Base-by-base conservation (phyloP, 2,113 vertebrate genomes). In the Pan paniscus region DNA sequence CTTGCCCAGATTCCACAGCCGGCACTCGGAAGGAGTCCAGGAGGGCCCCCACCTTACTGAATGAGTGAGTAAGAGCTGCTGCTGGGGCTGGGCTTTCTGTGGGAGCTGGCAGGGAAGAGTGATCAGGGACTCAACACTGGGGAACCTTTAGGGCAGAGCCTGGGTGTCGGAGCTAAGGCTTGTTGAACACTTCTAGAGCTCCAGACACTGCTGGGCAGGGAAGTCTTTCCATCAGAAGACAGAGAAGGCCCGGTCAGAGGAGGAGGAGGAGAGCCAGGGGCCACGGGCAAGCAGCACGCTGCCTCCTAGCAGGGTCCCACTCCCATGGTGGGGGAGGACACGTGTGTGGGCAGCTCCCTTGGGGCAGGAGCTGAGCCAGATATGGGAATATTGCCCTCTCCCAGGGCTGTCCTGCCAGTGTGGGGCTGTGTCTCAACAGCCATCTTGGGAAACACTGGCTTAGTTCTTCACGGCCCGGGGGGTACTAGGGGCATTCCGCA, bases 281-380 rank as follows among this genome's bases (percentile, higher is more conserved):
- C 46, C 0, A 0, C 3, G 3, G 2, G 38, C 30, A 48, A 10
- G 7, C 4, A 25, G 27, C 27, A 6, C 9, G 6, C 8, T 7
- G 67, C 6, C 55, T 94, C 43, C 72, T 2, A 3, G 78, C 78
- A 73, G 70, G 35, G 52, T 50, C 82, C 43, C n/a, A 40, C 8
- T 61, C 61, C 11, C 22, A 25, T 7, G 40, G 38, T 27, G 32
- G 40, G 50, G 80, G 40, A n/a, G 73, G 61, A 30, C 18, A 30
- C 0, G 0, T 1, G 9, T 10, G 67, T 18, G 12, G 84, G 59
- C 48, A 30, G 72, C n/a, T 2, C 57, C 81, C 18, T 40, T 0
- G 1, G 35, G 81, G 10, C 1, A 16, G 88, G 73, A 23, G 16
- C 79, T 10, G 88, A 78, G 64, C 82, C 55, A 50, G 59, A 50